Percentiles rank a stretch among this genome's conserved stretches.
These are phyloP conservation scores for Digitonthophagus gazella DNA, from an alignment of 2,888 invertebrate species.

Conservation along the genomic window DNA sequence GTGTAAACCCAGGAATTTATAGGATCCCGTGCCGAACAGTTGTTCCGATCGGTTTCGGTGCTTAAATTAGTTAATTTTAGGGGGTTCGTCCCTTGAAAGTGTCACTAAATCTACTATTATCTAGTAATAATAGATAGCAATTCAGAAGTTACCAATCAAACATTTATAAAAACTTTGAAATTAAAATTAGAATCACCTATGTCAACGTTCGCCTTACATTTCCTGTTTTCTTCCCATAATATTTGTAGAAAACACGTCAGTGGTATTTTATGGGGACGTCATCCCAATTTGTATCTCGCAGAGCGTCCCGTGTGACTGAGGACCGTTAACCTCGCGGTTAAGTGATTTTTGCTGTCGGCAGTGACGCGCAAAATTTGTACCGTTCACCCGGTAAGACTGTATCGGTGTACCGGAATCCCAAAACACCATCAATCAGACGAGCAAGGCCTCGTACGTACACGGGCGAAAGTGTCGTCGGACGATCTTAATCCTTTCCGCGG, in stretches of 20 bases:
- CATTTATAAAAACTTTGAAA: no score
- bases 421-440: conserved; percentile 18
- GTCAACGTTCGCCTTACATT: background rate
- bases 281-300: conserved; percentile 8
- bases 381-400: conserved; percentile 24
- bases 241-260: conserved; percentile 10
- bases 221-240: background rate
- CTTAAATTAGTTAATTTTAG: background rate
- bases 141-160: no score
- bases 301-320: conserved; percentile 2
- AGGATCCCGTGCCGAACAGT: background rate
- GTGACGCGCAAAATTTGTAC: conserved; percentile 26
- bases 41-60: background rate
- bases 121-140: no score
- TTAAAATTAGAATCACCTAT: no score
- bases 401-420: conserved; percentile 22
- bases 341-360: conserved; percentile 30
- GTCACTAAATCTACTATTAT: no score
- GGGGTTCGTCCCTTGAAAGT: no score
- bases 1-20: conserved; percentile 10
- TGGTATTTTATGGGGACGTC: conserved; percentile 5
- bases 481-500: conserved; percentile 27
- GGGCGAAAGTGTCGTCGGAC: conserved; percentile 9
- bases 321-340: conserved; percentile 23
- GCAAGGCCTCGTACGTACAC: background rate